A percentile compares a stretch with the other conserved stretches of the same genome.
Conservation (phyloP, 2,113 vertebrate genomes). For the Chroicocephalus ridibundus region DNA sequence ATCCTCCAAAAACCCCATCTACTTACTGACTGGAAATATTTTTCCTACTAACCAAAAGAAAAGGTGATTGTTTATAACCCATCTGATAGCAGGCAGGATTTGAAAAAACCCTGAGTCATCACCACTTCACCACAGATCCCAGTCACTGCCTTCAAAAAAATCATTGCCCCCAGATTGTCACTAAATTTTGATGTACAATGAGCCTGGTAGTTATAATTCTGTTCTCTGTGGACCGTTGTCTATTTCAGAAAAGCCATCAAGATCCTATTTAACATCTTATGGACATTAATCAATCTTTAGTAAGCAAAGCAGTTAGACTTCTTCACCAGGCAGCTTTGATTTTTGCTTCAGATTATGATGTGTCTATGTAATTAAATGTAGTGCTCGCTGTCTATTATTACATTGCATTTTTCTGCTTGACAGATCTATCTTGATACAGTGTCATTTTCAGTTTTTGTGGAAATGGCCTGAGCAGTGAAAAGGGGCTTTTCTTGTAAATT, state of each 20-base stretch:
- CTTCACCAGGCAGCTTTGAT: not conserved
- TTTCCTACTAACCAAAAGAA: not conserved
- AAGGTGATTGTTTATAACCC: not conserved
- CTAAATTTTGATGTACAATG: not conserved
- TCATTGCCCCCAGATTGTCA: not conserved
- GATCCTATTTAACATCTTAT: not conserved
- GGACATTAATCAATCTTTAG: not conserved
- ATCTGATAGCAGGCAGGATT: not conserved
- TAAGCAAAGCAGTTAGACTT: not conserved
- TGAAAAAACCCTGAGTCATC: not conserved
- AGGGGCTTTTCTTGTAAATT: not conserved
- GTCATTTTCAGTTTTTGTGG: not conserved
- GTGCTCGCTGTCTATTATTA: not conserved
- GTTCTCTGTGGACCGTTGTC: not conserved
- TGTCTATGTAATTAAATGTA: not conserved
- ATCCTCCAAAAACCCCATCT: not conserved
- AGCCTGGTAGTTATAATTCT: not conserved
- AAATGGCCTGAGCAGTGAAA: not conserved
- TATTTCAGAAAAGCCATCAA: not conserved
- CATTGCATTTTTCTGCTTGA: not conserved
- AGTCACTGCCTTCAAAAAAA: not conserved
- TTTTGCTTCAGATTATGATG: constrained; percentile 7
- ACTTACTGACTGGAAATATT: not conserved
- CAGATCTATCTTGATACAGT: not conserved
- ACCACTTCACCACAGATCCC: not conserved